Base-by-base conservation (phyloP, 2,888 invertebrate species). In the Stenchaetothrips biformis region DNA sequence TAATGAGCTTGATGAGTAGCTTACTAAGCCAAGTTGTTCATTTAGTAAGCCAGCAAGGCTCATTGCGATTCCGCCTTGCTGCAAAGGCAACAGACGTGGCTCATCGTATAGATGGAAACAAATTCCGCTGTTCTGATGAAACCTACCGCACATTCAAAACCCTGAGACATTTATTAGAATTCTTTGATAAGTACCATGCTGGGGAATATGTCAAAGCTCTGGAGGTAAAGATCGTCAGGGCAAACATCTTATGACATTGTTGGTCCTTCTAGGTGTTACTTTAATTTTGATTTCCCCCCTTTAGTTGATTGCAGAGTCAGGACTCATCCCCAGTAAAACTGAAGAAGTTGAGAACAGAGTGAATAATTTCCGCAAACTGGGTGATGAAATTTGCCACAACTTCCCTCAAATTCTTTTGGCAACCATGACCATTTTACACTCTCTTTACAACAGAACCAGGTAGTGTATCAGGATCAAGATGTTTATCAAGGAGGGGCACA, bases 381-480 rank as follows among this genome's bases (percentile, higher is more conserved):
- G 91, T 48, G 90, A 91, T 59, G 92, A 92, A n/a, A 90, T 98
- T 9, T 91, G 95, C 83, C 92, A 95, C 84, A 92, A 93, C 80
- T 88, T 97, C 84, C 97, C 98, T 0, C 96, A 97, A 85, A 92
- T 98, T 82, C 88, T 98, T 82, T 88, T 97, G 82, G 96, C 97
- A 1, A 92, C 95, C 7, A 93, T 94, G 91, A 90, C 91, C 83
- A 91, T 93, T 81, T 87, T 94, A 67, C 89, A 91, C 83, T 88
- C 89, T 53, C 91, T 92, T 85, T 91, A 92, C 84, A 88, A 84
- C 87, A 90, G 85, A 85, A 88, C 85, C 84, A 90, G 82, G 87
- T 59, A 53, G 59, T 59, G 59, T 18, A 13, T 37, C 37, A 37
- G 37, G 89, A 90, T 90, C 89, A 89, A 90, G 82, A 89, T 90